A percentile compares a stretch with the other conserved stretches of the same genome.
phyloP scores from a whole-genome alignment of 2,888 invertebrate genomes.

The Pimpla rufipes region DNA sequence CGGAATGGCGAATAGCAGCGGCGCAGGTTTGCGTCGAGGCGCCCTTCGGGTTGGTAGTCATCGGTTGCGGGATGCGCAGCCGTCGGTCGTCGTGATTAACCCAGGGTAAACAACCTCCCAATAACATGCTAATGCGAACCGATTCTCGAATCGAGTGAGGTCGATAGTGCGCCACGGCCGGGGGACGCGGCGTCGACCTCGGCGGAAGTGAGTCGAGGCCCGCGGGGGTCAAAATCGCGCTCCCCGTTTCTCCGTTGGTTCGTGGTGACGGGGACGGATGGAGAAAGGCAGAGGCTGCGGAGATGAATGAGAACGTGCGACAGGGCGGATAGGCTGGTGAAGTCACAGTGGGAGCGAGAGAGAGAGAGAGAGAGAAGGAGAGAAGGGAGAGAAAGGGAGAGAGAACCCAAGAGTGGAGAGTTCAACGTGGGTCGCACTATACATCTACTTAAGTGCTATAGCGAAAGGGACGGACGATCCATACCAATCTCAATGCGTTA shows the following conservation, averaged over 20 bases:
- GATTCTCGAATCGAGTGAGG: constrained; percentile 67
- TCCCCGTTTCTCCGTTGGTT: not conserved
- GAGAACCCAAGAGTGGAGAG: constrained; percentile 10
- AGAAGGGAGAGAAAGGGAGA: constrained; percentile 5
- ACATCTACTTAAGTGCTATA: constrained; percentile 6
- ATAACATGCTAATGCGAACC: constrained; percentile 83
- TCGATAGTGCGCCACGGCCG: constrained; percentile 63
- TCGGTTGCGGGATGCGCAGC: constrained; percentile 30
- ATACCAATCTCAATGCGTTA: constrained; percentile 27
- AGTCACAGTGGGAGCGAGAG: not conserved
- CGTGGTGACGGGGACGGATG: constrained; percentile 11
- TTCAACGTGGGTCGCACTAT: constrained; percentile 7
- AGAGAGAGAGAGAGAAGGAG: constrained; percentile 9
- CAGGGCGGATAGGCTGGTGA: not conserved
- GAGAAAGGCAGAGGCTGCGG: constrained; percentile 45
- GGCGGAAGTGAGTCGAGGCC: constrained; percentile 45
- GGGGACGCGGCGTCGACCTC: constrained; percentile 10
- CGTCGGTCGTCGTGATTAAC: constrained; percentile 78
- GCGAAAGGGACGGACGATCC: constrained; percentile 13
- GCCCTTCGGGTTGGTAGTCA: constrained; percentile 40
- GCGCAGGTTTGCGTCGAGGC: constrained; percentile 17
- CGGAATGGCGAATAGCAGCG: not conserved
- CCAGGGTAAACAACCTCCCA: constrained; percentile 82
- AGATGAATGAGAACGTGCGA: constrained; percentile 37
- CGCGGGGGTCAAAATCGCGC: constrained; percentile 27